Percentiles rank a stretch among this genome's conserved stretches.
Evolutionary conservation across 2,888 invertebrate genomes (phyloP).

Genomic region (Ectemnius cavifrons): DNA sequence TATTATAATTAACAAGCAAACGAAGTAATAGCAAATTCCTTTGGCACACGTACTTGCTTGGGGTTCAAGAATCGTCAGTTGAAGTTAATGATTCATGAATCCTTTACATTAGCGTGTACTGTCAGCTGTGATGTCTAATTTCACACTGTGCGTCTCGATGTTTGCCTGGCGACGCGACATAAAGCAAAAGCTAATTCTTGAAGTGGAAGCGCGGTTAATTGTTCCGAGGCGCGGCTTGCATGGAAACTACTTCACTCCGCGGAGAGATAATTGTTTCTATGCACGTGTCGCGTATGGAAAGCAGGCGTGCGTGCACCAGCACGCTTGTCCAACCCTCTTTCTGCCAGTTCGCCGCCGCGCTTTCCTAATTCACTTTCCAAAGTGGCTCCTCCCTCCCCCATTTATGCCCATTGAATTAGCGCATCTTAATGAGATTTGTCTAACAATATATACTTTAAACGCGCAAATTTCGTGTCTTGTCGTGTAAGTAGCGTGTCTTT

Average conservation of each 20-base stretch:
- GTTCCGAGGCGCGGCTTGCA: constrained; percentile 41
- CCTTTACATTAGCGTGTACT: too few species aligned
- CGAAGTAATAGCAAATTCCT: too few species aligned
- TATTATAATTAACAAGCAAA: too few species aligned
- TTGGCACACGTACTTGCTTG: too few species aligned
- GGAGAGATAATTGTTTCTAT: constrained; percentile 46
- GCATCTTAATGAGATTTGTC: constrained; percentile 14
- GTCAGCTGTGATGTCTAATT: too few species aligned
- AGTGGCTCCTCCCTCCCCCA: constrained; percentile 14
- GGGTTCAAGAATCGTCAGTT: too few species aligned
- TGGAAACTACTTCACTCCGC: constrained; percentile 30
- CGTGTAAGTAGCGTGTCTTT: too few species aligned
- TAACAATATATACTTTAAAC: constrained; percentile 14
- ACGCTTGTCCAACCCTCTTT: constrained; percentile 1
- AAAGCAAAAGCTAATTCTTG: constrained; percentile 38
- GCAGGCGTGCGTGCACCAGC: background rate
- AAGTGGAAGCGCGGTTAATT: constrained; percentile 43
- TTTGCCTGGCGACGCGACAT: background rate
- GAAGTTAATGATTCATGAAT: too few species aligned
- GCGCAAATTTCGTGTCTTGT: too few species aligned
- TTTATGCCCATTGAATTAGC: constrained; percentile 43
- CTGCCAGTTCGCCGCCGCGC: constrained; percentile 19
- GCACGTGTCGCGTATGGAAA: constrained; percentile 37
- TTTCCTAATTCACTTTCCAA: constrained; percentile 43
- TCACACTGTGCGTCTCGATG: too few species aligned